These are phyloP conservation scores for Nyctalus aviator DNA, from an alignment of 2,797 vertebrate genomes.

Conservation along the genomic window DNA sequence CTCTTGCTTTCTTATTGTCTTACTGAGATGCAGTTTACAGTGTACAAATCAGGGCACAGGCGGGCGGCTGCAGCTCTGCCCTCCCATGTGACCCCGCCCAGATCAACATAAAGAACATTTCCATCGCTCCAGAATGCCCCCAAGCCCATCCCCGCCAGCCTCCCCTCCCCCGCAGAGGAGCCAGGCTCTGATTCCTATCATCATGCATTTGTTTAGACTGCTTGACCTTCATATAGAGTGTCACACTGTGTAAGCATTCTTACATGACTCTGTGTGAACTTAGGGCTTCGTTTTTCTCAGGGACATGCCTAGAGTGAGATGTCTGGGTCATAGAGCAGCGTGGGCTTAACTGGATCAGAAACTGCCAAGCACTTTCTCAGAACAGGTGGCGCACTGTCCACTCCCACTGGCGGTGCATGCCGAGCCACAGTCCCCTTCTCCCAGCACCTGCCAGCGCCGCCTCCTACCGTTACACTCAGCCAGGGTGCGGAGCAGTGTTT, in stretches of 20 bases:
- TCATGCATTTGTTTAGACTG: neutral
- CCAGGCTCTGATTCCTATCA: neutral
- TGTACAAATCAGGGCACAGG: neutral
- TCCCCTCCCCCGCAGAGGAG: no score
- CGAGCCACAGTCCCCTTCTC: no score
- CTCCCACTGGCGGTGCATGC: rapidly evolving
- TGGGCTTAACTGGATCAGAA: neutral
- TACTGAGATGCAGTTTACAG: neutral
- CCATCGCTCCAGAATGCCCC: neutral
- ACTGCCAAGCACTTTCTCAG: neutral
- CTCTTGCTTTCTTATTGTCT: neutral
- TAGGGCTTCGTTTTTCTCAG: neutral
- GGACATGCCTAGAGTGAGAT: neutral
- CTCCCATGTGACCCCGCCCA: neutral
- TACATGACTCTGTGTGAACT: neutral
- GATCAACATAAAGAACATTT: neutral
- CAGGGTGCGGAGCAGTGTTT: neutral
- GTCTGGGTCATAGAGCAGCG: neutral
- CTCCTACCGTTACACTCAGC: no score
- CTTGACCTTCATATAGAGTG: neutral
- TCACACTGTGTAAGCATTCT: neutral
- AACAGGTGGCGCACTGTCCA: neutral
- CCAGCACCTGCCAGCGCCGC: neutral
- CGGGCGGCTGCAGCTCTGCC: neutral
- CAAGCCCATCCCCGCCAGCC: no score